Conservation (phyloP, 2,888 invertebrate species). For the Hoplodrina blanda region DNA sequence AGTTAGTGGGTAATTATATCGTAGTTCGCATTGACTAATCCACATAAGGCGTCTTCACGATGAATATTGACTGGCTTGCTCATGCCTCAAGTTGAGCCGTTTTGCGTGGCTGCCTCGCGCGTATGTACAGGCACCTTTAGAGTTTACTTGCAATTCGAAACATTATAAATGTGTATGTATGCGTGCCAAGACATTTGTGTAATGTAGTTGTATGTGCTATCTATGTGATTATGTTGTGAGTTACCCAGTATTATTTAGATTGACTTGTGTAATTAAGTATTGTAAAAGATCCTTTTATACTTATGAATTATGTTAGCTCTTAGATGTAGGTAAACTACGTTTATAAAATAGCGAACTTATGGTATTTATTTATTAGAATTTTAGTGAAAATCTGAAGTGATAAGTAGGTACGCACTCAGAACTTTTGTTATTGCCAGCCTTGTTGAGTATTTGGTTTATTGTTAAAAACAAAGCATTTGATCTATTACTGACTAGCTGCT, state of each 20-base stretch:
- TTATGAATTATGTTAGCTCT: slow-evolving; percentile 39
- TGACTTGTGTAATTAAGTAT: slow-evolving; percentile 24
- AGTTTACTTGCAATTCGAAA: slow-evolving; percentile 43
- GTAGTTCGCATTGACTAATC: background rate
- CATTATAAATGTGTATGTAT: slow-evolving; percentile 10
- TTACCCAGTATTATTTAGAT: slow-evolving; percentile 58
- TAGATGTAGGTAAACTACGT: slow-evolving; percentile 5
- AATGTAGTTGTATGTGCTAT: slow-evolving; percentile 38
- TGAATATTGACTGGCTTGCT: background rate
- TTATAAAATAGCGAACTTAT: slow-evolving; percentile 5
- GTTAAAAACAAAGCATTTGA: background rate
- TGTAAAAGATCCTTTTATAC: slow-evolving; percentile 44
- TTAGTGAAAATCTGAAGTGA: slow-evolving; percentile 12
- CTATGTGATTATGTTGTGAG: slow-evolving; percentile 59
- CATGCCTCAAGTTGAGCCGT: background rate
- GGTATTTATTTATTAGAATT: slow-evolving; percentile 12
- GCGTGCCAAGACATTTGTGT: slow-evolving; percentile 52
- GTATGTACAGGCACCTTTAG: background rate
- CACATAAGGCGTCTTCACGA: background rate
- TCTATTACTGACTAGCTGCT: too few species aligned
- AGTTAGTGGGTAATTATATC: too few species aligned
- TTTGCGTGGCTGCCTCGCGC: background rate
- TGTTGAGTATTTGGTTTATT: slow-evolving; percentile 9
- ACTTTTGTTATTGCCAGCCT: slow-evolving; percentile 16
- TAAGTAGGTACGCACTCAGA: slow-evolving; percentile 2